Conservation (phyloP, 2,888 invertebrate genomes). For the Alloscopus bannaensis region DNA sequence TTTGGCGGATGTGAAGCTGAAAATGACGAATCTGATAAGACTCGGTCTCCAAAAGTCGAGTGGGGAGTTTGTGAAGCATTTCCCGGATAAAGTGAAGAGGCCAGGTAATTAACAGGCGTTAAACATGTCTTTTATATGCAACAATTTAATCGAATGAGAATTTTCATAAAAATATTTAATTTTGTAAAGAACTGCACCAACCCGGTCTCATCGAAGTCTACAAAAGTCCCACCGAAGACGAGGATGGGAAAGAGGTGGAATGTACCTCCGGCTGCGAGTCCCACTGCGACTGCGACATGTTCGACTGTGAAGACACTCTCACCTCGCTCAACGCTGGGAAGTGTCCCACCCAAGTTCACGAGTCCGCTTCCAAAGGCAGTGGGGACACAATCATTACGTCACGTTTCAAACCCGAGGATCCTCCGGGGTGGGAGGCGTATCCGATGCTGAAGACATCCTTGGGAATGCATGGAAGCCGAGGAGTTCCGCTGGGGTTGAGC, state of each 20-base stretch:
- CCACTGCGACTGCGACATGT: slow-evolving; percentile 27
- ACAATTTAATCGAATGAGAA: too few species aligned
- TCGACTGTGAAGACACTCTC: slow-evolving; percentile 37
- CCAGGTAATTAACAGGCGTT: slow-evolving; percentile 59
- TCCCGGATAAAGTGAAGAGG: slow-evolving; percentile 66
- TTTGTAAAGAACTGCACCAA: slow-evolving; percentile 38
- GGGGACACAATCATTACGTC: slow-evolving; percentile 36
- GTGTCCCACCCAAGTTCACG: slow-evolving; percentile 32
- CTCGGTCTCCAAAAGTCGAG: slow-evolving; percentile 67
- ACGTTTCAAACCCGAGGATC: slow-evolving; percentile 38
- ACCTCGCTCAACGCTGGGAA: slow-evolving; percentile 8
- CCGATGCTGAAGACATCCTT: slow-evolving; percentile 41
- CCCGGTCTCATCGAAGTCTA: slow-evolving; percentile 57
- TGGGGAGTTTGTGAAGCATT: slow-evolving; percentile 69
- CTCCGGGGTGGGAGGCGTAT: background rate
- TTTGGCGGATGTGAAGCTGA: slow-evolving; percentile 69
- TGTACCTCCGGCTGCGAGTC: slow-evolving; percentile 21
- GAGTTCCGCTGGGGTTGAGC: slow-evolving; percentile 67
- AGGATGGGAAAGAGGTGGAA: background rate
- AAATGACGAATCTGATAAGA: slow-evolving; percentile 72
- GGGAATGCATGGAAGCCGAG: slow-evolving; percentile 66
- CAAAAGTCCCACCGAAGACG: slow-evolving; percentile 47
- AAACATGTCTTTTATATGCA: too few species aligned
- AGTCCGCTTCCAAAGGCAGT: slow-evolving; percentile 11
- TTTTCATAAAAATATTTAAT: background rate